These are phyloP conservation scores for Carassius gibelio DNA, from an alignment of 2,113 vertebrate species.

Conservation along the genomic window DNA sequence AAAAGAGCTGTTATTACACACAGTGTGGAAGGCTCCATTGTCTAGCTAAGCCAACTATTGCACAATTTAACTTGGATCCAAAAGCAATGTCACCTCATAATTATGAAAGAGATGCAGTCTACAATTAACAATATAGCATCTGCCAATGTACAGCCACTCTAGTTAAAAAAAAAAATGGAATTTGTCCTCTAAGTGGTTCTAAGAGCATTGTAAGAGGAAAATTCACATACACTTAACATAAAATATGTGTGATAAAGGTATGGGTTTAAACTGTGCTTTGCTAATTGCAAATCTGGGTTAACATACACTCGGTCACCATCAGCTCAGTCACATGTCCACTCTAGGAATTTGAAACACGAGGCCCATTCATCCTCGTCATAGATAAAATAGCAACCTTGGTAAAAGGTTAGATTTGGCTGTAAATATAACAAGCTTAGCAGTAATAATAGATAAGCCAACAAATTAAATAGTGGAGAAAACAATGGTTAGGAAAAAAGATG, in stretches of 20 bases:
- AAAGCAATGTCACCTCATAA: background rate
- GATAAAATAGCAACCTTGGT: slow-evolving; percentile 37
- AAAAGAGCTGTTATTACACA: slow-evolving; percentile 28
- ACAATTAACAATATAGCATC: background rate
- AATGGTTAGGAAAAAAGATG: background rate
- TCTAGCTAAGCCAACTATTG: background rate
- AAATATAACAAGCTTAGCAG: slow-evolving; percentile 4
- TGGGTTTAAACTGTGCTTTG: background rate
- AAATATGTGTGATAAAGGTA: background rate
- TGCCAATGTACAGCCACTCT: background rate
- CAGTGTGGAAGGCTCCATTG: background rate
- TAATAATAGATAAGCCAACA: background rate
- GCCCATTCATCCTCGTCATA: slow-evolving; percentile 9
- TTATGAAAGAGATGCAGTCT: background rate
- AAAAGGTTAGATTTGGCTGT: slow-evolving; percentile 17
- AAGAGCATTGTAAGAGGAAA: background rate
- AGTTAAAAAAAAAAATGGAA: background rate
- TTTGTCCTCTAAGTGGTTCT: background rate
- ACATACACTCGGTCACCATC: background rate
- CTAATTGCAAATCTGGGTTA: slow-evolving; percentile 8
- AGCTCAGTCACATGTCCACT: background rate
- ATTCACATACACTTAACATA: background rate
- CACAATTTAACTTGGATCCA: background rate
- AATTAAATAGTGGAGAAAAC: background rate
- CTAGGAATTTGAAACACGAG: slow-evolving; percentile 47